Percentiles rank a stretch among this genome's conserved stretches.
These are phyloP conservation scores for Drosophila leonis DNA, from an alignment of 2,888 invertebrate species.

Conservation along the genomic window DNA sequence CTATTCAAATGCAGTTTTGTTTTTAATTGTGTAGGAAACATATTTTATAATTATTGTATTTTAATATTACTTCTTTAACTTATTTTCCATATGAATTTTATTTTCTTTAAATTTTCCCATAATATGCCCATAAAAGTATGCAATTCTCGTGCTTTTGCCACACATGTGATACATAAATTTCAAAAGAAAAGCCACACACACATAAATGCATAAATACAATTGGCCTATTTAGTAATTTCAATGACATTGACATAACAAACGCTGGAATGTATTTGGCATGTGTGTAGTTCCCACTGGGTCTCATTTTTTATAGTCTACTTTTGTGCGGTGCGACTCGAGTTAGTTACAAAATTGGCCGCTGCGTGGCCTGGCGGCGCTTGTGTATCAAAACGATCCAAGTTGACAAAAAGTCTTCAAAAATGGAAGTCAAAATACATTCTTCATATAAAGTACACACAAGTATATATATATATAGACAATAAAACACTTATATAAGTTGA, in stretches of 20 bases:
- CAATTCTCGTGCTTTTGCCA: neutral
- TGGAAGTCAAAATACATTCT: neutral
- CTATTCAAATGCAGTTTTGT: neutral
- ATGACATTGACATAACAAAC: slow-evolving; percentile 18
- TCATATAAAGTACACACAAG: slow-evolving; percentile 1
- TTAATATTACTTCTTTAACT: neutral
- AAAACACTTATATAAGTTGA: slow-evolving; percentile 30
- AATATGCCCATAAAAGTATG: slow-evolving; percentile 36
- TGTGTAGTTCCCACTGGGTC: neutral
- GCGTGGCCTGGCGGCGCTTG: slow-evolving; percentile 14
- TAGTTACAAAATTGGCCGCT: slow-evolving; percentile 27
- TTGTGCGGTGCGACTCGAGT: slow-evolving; percentile 36
- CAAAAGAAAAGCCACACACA: neutral
- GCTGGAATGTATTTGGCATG: slow-evolving; percentile 7
- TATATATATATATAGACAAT: slow-evolving; percentile 28
- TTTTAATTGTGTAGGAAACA: neutral
- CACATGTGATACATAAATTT: neutral
- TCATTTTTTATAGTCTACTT: slow-evolving; percentile 41
- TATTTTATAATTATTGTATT: neutral
- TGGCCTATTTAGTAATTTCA: neutral
- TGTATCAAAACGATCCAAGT: slow-evolving; percentile 11
- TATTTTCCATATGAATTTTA: neutral
- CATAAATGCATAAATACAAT: neutral
- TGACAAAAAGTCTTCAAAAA: slow-evolving; percentile 28
- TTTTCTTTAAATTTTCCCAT: neutral